phyloP scores from a whole-genome alignment of 2,113 vertebrate species.

The Eudyptes chrysolophus region DNA sequence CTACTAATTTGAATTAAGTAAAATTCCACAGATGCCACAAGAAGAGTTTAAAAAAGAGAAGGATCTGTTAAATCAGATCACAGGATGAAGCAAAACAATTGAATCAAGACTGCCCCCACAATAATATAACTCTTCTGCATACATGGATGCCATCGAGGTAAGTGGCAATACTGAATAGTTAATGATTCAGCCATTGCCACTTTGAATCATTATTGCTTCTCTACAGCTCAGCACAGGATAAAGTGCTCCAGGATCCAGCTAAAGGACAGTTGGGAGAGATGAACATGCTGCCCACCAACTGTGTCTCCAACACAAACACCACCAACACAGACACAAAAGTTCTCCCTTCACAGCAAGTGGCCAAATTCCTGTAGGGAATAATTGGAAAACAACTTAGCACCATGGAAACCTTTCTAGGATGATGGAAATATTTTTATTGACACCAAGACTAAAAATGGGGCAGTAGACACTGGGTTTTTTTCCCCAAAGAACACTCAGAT shows the following conservation, averaged over 20 bases:
- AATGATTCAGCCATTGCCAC: background rate
- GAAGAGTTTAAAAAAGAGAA: background rate
- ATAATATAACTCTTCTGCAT: fast-evolving
- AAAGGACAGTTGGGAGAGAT: background rate
- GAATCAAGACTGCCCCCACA: background rate
- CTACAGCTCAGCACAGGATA: background rate
- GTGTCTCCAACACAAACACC: background rate
- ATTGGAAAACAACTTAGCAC: background rate
- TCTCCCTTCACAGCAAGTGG: background rate
- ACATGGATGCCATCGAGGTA: background rate
- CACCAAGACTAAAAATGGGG: background rate
- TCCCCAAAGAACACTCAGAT: background rate
- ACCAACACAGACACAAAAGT: background rate
- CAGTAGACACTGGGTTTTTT: background rate
- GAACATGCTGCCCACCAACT: background rate
- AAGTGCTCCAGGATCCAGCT: background rate
- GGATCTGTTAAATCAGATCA: background rate
- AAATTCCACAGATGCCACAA: background rate
- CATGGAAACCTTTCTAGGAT: background rate
- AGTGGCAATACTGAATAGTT: background rate
- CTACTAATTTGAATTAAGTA: background rate
- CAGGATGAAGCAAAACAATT: background rate
- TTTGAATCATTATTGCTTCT: background rate
- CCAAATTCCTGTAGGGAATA: background rate
- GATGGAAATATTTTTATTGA: background rate